These are phyloP conservation scores for Zeuzera pyrina DNA, from an alignment of 2,888 invertebrate genomes.

Conservation along the genomic window DNA sequence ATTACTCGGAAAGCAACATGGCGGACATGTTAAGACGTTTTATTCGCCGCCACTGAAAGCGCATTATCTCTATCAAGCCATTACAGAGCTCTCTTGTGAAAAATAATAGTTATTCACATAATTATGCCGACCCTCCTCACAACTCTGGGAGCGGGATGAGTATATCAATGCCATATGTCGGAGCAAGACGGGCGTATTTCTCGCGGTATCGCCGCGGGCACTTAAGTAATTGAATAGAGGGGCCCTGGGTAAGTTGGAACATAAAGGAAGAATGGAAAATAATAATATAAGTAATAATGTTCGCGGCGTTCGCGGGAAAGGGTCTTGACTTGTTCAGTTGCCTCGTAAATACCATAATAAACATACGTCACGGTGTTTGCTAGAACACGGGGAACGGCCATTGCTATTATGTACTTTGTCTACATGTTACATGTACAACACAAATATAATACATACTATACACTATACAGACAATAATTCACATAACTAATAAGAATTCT, in stretches of 20 bases:
- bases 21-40: slow-evolving; percentile 32
- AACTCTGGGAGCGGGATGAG: slow-evolving; percentile 24
- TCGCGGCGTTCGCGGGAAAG: slow-evolving; percentile 36
- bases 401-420: too few relatives aligned
- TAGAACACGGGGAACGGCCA: too few relatives aligned
- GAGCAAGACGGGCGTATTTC: slow-evolving; percentile 36
- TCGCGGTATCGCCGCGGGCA: slow-evolving; percentile 42
- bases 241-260: slow-evolving; percentile 45
- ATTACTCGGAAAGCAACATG: slow-evolving; percentile 46
- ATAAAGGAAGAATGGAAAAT: slow-evolving; percentile 57
- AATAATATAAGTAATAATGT: slow-evolving; percentile 52
- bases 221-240: slow-evolving; percentile 69
- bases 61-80: slow-evolving; percentile 56
- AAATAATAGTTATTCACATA: slow-evolving; percentile 69
- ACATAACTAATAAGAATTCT: too few relatives aligned
- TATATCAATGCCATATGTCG: slow-evolving; percentile 20
- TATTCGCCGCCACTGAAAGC: slow-evolving; percentile 37
- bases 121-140: slow-evolving; percentile 49
- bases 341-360: slow-evolving; percentile 37
- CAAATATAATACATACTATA: too few relatives aligned
- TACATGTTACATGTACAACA: too few relatives aligned
- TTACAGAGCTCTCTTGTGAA: slow-evolving; percentile 57
- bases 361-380: slow-evolving; percentile 25
- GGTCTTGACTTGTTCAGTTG: slow-evolving; percentile 28
- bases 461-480: too few relatives aligned